A percentile compares a stretch with the other conserved stretches of the same genome.
Conservation (phyloP, 2,888 invertebrate species). For the Antheraea assamensis region DNA sequence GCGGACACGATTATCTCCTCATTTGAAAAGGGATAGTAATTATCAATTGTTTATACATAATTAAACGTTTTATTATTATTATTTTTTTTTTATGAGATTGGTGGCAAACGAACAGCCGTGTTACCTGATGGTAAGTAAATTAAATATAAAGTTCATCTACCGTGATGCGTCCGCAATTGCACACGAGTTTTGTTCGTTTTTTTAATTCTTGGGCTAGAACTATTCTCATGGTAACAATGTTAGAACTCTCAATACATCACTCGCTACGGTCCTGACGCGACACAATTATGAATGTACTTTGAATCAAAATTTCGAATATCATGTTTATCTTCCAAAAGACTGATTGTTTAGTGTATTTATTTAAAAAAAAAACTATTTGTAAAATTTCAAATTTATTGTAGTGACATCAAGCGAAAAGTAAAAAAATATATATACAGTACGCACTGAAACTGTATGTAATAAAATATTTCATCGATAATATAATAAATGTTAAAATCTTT, state of each 20-base stretch:
- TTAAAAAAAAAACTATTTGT: neutral
- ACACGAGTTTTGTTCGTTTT: too few species aligned
- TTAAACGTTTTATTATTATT: too few species aligned
- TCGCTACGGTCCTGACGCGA: neutral
- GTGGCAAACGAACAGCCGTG: too few species aligned
- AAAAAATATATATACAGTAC: neutral
- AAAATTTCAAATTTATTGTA: constrained; percentile 2
- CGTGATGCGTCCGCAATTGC: too few species aligned
- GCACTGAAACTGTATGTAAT: constrained; percentile 26
- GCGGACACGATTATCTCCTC: too few species aligned
- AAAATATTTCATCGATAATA: constrained; percentile 55
- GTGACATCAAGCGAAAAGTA: neutral
- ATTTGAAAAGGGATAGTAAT: too few species aligned
- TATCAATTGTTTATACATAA: too few species aligned
- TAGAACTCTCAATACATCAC: neutral
- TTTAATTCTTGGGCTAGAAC: too few species aligned
- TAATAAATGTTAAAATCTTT: constrained; percentile 64
- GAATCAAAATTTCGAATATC: constrained; percentile 18
- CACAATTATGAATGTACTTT: constrained; percentile 8
- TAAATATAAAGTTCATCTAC: too few species aligned
- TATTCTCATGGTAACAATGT: neutral
- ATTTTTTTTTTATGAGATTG: too few species aligned
- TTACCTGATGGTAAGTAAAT: too few species aligned
- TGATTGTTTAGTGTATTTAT: constrained; percentile 65
- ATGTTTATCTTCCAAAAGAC: constrained; percentile 77